These are phyloP conservation scores for Dendrocopos noguchii DNA, from an alignment of 2,113 vertebrate genomes.

Conservation along the genomic window DNA sequence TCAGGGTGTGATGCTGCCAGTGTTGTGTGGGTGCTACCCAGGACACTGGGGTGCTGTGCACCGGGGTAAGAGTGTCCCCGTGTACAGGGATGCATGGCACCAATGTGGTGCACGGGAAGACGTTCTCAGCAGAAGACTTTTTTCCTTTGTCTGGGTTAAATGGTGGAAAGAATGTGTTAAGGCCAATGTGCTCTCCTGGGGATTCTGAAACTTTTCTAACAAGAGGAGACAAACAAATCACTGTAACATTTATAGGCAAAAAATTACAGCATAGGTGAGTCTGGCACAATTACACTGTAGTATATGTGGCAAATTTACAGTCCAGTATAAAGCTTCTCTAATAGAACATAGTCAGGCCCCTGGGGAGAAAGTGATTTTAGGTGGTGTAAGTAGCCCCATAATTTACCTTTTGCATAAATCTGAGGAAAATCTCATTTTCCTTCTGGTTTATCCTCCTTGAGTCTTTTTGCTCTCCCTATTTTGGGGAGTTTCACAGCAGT, in stretches of 20 bases:
- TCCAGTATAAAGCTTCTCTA: conserved; percentile 25
- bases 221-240: conserved; percentile 35
- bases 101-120: rapidly evolving
- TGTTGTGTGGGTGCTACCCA: neutral
- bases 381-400: conserved; percentile 28
- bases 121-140: neutral
- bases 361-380: conserved; percentile 39
- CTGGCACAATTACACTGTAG: conserved; percentile 29
- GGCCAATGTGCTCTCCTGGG: neutral
- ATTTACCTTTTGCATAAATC: conserved; percentile 33
- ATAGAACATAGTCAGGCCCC: conserved; percentile 17
- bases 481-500: neutral
- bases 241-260: conserved; percentile 7
- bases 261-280: conserved; percentile 22
- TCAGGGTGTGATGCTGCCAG: neutral
- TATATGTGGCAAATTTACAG: conserved; percentile 37
- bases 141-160: neutral
- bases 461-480: neutral
- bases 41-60: neutral
- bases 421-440: conserved; percentile 3
- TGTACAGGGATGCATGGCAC: rapidly evolving
- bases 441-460: conserved; percentile 16
- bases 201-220: neutral
- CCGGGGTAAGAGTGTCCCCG: neutral
- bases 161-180: neutral